A percentile compares a stretch with the other conserved stretches of the same genome.
Evolutionary conservation across 2,888 invertebrate genomes (phyloP).

Genomic region (Orthonychiurus folsomi): DNA sequence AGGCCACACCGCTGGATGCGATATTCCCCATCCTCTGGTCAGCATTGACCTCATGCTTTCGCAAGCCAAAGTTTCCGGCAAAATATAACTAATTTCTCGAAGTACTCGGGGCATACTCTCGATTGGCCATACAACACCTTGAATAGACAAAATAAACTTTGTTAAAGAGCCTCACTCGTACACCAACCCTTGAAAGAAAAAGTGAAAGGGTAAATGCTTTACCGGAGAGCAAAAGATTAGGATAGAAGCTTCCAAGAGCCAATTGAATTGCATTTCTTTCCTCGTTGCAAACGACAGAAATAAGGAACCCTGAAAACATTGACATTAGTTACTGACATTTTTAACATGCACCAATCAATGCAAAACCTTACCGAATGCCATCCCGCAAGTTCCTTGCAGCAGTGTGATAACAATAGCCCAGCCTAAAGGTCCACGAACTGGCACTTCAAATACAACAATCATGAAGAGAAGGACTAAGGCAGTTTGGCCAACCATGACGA

Average conservation of each 20-base stretch:
- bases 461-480: constrained; percentile 82
- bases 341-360: constrained; percentile 8
- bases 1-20: constrained; percentile 45
- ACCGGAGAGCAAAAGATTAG: constrained; percentile 83
- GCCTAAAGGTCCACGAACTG: constrained; percentile 76
- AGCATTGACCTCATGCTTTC: constrained; percentile 46
- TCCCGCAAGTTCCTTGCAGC: constrained; percentile 85
- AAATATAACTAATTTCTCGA: constrained; percentile 48
- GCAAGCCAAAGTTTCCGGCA: constrained; percentile 47
- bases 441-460: constrained; percentile 79
- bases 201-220: constrained; percentile 20
- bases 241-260: constrained; percentile 89
- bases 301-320: constrained; percentile 62
- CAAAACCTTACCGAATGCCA: constrained; percentile 74
- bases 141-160: too few relatives aligned
- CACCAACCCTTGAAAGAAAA: not conserved
- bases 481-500: constrained; percentile 91
- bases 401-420: constrained; percentile 78
- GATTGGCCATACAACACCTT: constrained; percentile 92
- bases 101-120: constrained; percentile 86
- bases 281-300: constrained; percentile 82
- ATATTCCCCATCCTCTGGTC: constrained; percentile 45
- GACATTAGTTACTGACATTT: constrained; percentile 7
- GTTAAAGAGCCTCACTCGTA: constrained; percentile 11
- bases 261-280: constrained; percentile 88